phyloP scores from a whole-genome alignment of 2,797 vertebrate genomes.

The Pygocentrus nattereri region DNA sequence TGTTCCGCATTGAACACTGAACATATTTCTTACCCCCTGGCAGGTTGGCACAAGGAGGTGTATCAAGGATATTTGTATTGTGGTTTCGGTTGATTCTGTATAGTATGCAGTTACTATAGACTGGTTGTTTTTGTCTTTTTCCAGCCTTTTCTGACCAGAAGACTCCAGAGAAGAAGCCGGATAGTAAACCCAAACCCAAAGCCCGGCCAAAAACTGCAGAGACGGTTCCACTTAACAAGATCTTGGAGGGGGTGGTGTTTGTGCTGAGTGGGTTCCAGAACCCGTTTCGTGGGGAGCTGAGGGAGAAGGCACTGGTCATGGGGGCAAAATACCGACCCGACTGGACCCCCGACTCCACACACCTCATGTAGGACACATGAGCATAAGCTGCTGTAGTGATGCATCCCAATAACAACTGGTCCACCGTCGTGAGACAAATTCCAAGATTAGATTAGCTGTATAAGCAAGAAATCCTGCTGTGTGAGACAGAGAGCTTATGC shows the following conservation, averaged over 20 bases:
- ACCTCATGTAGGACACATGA: constrained; percentile 83
- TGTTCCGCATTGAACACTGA: too few species aligned
- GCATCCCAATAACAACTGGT: too few species aligned
- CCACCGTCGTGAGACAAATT: too few species aligned
- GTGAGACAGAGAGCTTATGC: too few species aligned
- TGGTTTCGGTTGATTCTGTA: too few species aligned
- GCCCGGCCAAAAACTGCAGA: constrained; percentile 58
- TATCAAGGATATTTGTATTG: too few species aligned
- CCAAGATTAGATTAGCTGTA: too few species aligned
- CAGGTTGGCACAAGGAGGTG: too few species aligned
- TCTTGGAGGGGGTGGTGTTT: constrained; percentile 88
- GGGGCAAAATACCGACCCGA: constrained; percentile 89
- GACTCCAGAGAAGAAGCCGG: constrained; percentile 67
- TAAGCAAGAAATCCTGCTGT: too few species aligned
- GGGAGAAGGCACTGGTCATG: constrained; percentile 90
- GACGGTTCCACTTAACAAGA: constrained; percentile 71
- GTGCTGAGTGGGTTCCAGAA: constrained; percentile 94
- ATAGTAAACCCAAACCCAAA: constrained; percentile 66
- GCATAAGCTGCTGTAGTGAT: background rate
- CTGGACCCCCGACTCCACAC: constrained; percentile 88
- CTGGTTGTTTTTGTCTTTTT: background rate
- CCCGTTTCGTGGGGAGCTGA: constrained; percentile 87
- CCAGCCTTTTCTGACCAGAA: constrained; percentile 66
- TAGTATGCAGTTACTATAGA: too few species aligned
- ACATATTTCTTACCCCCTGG: too few species aligned